These are phyloP conservation scores for Papilio aristodemus DNA, from an alignment of 1,140 invertebrate genomes.

Conservation along the genomic window DNA sequence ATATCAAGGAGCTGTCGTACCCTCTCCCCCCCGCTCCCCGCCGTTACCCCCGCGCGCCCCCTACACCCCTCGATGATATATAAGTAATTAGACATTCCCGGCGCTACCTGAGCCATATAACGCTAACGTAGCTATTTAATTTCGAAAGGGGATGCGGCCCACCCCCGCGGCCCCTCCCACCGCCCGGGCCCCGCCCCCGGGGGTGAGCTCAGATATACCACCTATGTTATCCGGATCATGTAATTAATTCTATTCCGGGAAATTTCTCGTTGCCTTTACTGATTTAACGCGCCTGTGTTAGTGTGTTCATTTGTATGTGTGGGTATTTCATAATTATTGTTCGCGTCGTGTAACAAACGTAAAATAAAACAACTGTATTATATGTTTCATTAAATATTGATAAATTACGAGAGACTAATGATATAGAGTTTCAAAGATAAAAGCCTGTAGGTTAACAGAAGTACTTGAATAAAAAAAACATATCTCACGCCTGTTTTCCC, in stretches of 20 bases:
- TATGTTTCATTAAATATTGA: no score
- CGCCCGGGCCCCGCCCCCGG: conserved; percentile 31
- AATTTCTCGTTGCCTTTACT: conserved; percentile 40
- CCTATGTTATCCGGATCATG: conserved; percentile 35
- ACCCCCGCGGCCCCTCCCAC: conserved; percentile 25
- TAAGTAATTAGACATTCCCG: conserved; percentile 33
- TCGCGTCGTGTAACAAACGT: not conserved
- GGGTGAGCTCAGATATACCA: conserved; percentile 25
- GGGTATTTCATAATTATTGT: not conserved
- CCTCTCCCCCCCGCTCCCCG: not conserved
- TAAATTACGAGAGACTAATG: no score
- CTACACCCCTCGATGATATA: conserved; percentile 20
- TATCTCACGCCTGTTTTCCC: no score
- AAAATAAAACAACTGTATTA: not conserved
- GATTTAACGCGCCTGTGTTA: conserved; percentile 22
- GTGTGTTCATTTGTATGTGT: conserved; percentile 26
- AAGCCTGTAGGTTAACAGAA: no score
- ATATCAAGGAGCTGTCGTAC: conserved; percentile 9
- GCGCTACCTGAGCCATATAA: conserved; percentile 30
- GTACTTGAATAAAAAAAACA: no score
- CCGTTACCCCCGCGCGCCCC: not conserved
- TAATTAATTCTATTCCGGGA: conserved; percentile 59
- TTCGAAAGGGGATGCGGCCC: conserved; percentile 28
- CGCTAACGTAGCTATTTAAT: conserved; percentile 30
- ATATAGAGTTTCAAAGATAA: no score